Evolutionary conservation across 2,113 vertebrate genomes (phyloP).

Genomic region (Anolis carolinensis): DNA sequence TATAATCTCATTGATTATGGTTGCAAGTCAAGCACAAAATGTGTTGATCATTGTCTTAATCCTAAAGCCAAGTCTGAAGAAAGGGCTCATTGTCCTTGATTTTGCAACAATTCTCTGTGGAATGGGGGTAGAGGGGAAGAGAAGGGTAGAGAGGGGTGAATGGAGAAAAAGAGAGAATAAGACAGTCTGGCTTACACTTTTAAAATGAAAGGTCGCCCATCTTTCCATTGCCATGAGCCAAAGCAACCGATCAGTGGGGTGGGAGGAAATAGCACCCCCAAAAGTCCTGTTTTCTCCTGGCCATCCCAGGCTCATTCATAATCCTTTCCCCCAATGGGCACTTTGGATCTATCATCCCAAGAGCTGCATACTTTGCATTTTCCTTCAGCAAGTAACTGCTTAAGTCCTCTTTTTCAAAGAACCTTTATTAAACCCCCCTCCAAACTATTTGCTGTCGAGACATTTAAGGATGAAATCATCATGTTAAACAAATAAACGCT

Average conservation of each 20-base stretch:
- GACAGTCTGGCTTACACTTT: slow-evolving; percentile 32
- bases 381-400: slow-evolving; percentile 69
- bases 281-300: slow-evolving; percentile 10
- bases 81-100: slow-evolving; percentile 21
- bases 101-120: slow-evolving; percentile 28
- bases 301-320: slow-evolving; percentile 40
- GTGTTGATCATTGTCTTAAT: slow-evolving; percentile 31
- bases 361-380: slow-evolving; percentile 65
- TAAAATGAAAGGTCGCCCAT: slow-evolving; percentile 53
- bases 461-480: slow-evolving; percentile 85
- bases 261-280: slow-evolving; percentile 12
- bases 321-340: slow-evolving; percentile 47
- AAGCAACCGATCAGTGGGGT: slow-evolving; percentile 46
- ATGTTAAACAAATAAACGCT: slow-evolving; percentile 86
- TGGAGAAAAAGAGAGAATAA: no score
- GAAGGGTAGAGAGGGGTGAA: no score
- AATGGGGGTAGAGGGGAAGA: background rate
- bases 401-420: slow-evolving; percentile 74
- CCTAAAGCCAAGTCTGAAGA: slow-evolving; percentile 10
- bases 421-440: slow-evolving; percentile 79
- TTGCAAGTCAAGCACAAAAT: slow-evolving; percentile 15
- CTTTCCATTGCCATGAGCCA: slow-evolving; percentile 18
- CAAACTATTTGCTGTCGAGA: slow-evolving; percentile 83
- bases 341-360: slow-evolving; percentile 54
- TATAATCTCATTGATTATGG: background rate